Percentiles rank a stretch among this genome's conserved stretches.
Evolutionary conservation across 2,113 vertebrate species (phyloP).

Genomic region (Ceyx margarethae): DNA sequence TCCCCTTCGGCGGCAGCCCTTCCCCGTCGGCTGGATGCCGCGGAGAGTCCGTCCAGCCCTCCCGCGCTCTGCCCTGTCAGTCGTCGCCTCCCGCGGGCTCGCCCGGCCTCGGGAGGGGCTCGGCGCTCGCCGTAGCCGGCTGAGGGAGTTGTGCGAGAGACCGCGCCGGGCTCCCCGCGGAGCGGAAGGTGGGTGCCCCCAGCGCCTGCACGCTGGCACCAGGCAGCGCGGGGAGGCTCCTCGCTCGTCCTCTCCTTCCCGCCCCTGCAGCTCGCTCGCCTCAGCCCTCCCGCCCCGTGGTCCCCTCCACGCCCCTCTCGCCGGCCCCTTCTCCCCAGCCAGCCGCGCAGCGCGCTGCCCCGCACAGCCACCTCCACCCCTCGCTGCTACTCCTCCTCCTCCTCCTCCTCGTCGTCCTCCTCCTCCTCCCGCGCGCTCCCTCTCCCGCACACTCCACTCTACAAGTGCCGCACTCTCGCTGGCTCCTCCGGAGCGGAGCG

Average conservation of each 20-base stretch:
- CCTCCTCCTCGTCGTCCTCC: conserved; percentile 18
- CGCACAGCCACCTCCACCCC: conserved; percentile 46
- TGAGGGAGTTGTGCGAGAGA: conserved; percentile 11
- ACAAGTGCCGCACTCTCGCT: conserved; percentile 76
- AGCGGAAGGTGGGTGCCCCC: not conserved
- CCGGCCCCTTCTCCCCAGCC: not conserved
- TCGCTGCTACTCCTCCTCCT: conserved; percentile 57
- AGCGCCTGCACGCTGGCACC: not conserved
- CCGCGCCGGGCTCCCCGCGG: not conserved
- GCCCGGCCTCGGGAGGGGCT: not conserved
- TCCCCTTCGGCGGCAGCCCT: not conserved
- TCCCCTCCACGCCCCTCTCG: conserved; percentile 39
- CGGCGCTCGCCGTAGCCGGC: not conserved
- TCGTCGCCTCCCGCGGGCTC: not conserved
- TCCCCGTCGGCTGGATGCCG: not conserved
- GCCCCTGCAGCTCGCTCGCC: not conserved
- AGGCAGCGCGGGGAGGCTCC: not conserved
- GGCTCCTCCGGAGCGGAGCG: not conserved
- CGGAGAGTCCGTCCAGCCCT: not conserved
- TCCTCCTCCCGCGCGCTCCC: conserved; percentile 10
- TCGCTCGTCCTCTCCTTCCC: not conserved
- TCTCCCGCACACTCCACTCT: conserved; percentile 55
- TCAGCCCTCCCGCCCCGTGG: not conserved
- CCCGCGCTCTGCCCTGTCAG: not conserved
- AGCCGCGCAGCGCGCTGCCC: conserved; percentile 21